phyloP scores from a whole-genome alignment of 1,140 invertebrate genomes.

The Pogonomyrmex barbatus region DNA sequence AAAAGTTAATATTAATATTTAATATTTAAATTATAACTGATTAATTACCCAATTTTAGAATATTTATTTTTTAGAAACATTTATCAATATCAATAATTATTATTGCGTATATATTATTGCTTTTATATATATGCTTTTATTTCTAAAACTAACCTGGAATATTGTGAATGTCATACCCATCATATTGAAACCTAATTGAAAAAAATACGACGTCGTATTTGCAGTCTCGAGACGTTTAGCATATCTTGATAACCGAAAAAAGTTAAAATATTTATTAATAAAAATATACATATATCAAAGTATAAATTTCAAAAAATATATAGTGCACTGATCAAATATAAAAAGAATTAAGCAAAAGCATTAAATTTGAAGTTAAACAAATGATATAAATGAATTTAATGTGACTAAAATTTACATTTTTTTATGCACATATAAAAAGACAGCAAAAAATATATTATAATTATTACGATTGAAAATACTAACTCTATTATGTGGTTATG shows the following conservation, averaged over 20 bases:
- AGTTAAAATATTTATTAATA: slow-evolving; percentile 25
- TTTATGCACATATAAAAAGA: neutral
- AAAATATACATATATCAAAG: neutral
- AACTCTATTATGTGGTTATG: slow-evolving; percentile 74
- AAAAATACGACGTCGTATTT: slow-evolving; percentile 70
- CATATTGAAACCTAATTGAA: slow-evolving; percentile 75
- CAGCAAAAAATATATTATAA: neutral
- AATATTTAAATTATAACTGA: too few species aligned
- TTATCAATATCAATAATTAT: neutral
- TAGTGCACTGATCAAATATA: neutral
- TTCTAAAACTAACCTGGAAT: slow-evolving; percentile 70
- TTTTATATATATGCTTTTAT: too few species aligned
- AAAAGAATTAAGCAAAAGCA: neutral
- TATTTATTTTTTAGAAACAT: too few species aligned
- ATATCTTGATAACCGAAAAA: slow-evolving; percentile 66
- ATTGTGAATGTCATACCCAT: slow-evolving; percentile 75
- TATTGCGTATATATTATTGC: neutral
- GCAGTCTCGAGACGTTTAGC: slow-evolving; percentile 66
- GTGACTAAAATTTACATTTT: neutral
- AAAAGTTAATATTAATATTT: too few species aligned
- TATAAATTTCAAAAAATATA: neutral
- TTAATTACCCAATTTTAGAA: too few species aligned
- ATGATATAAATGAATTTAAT: neutral
- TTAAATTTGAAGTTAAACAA: neutral
- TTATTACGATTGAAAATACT: slow-evolving; percentile 58